These are phyloP conservation scores for Python bivittatus DNA, from an alignment of 2,113 vertebrate species.

Conservation along the genomic window DNA sequence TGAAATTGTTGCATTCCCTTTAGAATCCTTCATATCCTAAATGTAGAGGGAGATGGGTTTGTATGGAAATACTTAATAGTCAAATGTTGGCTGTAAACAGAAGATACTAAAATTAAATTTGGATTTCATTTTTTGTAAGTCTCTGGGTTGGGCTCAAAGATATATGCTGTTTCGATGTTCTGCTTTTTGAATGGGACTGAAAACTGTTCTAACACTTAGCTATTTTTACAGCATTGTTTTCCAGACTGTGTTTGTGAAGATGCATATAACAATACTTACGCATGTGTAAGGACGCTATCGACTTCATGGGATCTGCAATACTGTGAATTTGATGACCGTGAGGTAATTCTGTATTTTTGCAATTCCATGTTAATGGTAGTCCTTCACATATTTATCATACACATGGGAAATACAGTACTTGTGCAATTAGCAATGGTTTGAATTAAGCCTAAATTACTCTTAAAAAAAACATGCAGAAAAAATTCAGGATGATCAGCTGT, in stretches of 20 bases:
- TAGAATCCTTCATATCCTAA: background rate
- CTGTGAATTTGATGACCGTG: slow-evolving; percentile 95
- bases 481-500: background rate
- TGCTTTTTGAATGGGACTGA: background rate
- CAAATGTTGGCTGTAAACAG: background rate
- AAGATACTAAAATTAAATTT: background rate
- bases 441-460: background rate
- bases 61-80: background rate
- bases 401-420: background rate
- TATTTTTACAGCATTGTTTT: slow-evolving; percentile 86
- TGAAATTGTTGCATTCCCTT: background rate
- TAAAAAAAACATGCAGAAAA: slow-evolving; percentile 34
- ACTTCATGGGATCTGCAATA: slow-evolving; percentile 88
- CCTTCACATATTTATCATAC: background rate
- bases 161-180: background rate
- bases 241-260: slow-evolving; percentile 99
- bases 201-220: slow-evolving; percentile 23
- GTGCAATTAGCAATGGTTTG: background rate
- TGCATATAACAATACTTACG: slow-evolving; percentile 94
- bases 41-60: background rate
- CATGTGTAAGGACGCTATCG: slow-evolving; percentile 89
- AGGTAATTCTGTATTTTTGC: slow-evolving; percentile 75
- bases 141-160: background rate
- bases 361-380: background rate
- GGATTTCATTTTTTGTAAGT: background rate